Conservation (phyloP, 2,113 vertebrate genomes). For the Brienomyrus brachyistius region DNA sequence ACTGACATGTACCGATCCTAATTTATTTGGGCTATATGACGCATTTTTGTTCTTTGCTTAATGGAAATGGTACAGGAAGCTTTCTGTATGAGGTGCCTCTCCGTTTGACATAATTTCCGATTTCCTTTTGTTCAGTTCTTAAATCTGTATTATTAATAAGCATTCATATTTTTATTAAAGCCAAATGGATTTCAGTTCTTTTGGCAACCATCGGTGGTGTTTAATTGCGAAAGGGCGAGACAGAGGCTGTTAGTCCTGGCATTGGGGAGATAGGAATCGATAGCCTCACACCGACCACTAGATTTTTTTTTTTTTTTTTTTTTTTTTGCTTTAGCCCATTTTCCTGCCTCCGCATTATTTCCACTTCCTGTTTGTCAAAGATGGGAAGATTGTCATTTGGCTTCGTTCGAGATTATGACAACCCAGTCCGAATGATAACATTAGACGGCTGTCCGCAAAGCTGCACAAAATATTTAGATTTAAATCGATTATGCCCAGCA, state of each 20-base stretch:
- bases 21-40: not conserved
- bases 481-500: not conserved
- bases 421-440: not conserved
- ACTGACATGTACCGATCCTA: not conserved
- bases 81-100: no score
- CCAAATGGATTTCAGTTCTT: not conserved
- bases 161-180: not conserved
- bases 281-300: not conserved
- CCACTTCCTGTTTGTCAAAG: slow-evolving; percentile 3
- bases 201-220: not conserved
- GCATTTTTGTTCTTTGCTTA: not conserved
- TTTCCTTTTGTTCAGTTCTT: not conserved
- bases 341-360: slow-evolving; percentile 7
- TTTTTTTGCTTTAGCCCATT: not conserved
- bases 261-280: not conserved
- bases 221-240: not conserved
- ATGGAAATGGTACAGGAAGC: not conserved
- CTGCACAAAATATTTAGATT: not conserved
- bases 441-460: not conserved
- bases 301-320: no score
- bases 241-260: not conserved
- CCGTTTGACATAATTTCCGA: not conserved
- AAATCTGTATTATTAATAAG: not conserved
- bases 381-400: not conserved
- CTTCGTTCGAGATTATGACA: not conserved